phyloP scores from a whole-genome alignment of 1,140 invertebrate genomes.

The Cyclina sinensis region DNA sequence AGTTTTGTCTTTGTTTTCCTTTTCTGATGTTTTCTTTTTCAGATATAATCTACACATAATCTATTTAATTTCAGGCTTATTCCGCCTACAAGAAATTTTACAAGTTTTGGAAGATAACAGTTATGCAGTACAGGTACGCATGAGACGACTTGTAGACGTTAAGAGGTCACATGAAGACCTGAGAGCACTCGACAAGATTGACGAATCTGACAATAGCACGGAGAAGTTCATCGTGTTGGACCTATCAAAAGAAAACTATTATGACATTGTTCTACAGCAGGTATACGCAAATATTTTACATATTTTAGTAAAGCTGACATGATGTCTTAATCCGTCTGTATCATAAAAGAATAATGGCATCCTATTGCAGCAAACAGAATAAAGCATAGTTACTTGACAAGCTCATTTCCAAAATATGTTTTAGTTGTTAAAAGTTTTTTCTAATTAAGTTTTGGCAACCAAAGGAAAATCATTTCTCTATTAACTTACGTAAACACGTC shows the following conservation, averaged over 20 bases:
- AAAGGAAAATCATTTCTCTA: too few relatives aligned
- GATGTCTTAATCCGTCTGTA: too few relatives aligned
- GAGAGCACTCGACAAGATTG: conserved; percentile 54
- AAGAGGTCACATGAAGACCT: conserved; percentile 57
- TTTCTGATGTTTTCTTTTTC: too few relatives aligned
- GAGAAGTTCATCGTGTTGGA: conserved; percentile 52
- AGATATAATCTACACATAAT: too few relatives aligned
- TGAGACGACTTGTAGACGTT: conserved; percentile 47
- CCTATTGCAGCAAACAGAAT: too few relatives aligned
- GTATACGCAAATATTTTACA: conserved; percentile 1
- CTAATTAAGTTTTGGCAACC: too few relatives aligned
- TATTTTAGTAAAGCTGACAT: background rate
- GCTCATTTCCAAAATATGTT: too few relatives aligned
- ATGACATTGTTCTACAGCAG: conserved; percentile 50
- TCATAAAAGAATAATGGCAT: too few relatives aligned
- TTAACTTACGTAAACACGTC: too few relatives aligned
- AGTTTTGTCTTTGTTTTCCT: too few relatives aligned
- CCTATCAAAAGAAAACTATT: conserved; percentile 51
- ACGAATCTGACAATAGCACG: conserved; percentile 12
- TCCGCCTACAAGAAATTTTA: conserved; percentile 52
- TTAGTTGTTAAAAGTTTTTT: too few relatives aligned
- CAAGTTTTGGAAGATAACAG: conserved; percentile 17
- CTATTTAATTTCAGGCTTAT: conserved; percentile 53
- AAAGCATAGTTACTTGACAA: too few relatives aligned
- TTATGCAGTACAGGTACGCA: conserved; percentile 39